phyloP scores from a whole-genome alignment of 2,113 vertebrate genomes.

The Sardina pilchardus region DNA sequence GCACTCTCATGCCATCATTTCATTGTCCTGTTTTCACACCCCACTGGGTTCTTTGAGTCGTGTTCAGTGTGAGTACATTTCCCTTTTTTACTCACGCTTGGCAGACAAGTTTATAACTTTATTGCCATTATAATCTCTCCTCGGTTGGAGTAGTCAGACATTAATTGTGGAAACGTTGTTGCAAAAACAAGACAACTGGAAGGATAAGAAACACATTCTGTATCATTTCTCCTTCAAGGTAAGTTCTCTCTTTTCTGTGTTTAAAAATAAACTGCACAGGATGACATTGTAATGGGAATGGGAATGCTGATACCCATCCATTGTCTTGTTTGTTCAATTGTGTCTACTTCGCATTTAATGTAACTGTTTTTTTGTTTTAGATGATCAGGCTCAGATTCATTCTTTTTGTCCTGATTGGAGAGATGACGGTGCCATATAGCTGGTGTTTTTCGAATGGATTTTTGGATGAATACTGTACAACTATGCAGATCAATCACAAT shows the following conservation, averaged over 20 bases:
- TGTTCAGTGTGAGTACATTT: too few species aligned
- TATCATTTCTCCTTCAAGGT: neutral
- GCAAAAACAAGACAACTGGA: too few species aligned
- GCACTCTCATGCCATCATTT: too few species aligned
- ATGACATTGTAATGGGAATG: neutral
- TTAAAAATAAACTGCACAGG: too few species aligned
- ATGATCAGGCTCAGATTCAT: neutral
- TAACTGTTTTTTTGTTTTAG: neutral
- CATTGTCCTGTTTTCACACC: too few species aligned
- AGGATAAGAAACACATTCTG: neutral
- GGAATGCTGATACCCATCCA: too few species aligned
- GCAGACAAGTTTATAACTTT: neutral
- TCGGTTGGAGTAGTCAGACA: too few species aligned
- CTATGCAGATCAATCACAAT: neutral
- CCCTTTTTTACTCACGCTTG: neutral
- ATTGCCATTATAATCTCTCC: neutral
- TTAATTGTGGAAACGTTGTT: too few species aligned
- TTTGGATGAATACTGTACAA: neutral
- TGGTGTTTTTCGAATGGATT: neutral
- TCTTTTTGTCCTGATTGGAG: neutral
- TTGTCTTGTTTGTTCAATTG: too few species aligned
- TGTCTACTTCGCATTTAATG: too few species aligned
- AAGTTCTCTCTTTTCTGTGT: neutral
- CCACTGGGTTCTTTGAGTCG: too few species aligned
- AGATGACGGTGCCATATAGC: neutral